Percentiles rank a stretch among this genome's conserved stretches.
Evolutionary conservation across 2,797 vertebrate genomes (phyloP).

Genomic region (Notoglanidium macrostoma): DNA sequence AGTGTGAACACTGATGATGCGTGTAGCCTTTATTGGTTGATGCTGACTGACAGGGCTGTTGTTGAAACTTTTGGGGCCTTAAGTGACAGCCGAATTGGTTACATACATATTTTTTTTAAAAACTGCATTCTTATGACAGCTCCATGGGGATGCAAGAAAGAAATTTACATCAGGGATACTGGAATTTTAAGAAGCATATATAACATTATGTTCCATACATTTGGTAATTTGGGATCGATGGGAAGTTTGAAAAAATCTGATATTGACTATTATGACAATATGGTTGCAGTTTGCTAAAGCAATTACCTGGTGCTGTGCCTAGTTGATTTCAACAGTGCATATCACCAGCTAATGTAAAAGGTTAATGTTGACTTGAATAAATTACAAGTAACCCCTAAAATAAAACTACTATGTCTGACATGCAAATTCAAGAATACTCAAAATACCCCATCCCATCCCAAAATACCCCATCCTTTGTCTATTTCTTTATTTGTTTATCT

Average conservation of each 20-base stretch:
- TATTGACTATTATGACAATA: neutral
- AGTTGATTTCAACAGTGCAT: neutral
- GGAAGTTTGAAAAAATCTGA: neutral
- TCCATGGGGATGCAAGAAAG: neutral
- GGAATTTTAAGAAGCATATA: neutral
- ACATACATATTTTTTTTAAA: neutral
- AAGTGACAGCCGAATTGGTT: neutral
- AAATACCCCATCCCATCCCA: too few species aligned
- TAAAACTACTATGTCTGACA: neutral
- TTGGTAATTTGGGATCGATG: neutral
- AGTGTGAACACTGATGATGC: conserved; percentile 15
- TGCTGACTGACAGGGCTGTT: conserved; percentile 24
- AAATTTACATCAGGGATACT: neutral
- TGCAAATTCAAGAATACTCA: neutral
- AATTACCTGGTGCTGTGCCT: neutral
- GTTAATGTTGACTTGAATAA: neutral
- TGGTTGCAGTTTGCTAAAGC: neutral
- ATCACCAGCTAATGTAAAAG: neutral
- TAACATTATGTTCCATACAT: neutral
- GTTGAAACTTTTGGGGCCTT: neutral
- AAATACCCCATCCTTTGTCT: neutral
- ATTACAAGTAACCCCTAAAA: neutral
- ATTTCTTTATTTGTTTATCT: neutral
- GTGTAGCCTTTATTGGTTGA: conserved; percentile 21
- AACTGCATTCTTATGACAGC: neutral